These are phyloP conservation scores for Tenthredo distinguenda DNA, from an alignment of 2,888 invertebrate genomes.

Conservation along the genomic window DNA sequence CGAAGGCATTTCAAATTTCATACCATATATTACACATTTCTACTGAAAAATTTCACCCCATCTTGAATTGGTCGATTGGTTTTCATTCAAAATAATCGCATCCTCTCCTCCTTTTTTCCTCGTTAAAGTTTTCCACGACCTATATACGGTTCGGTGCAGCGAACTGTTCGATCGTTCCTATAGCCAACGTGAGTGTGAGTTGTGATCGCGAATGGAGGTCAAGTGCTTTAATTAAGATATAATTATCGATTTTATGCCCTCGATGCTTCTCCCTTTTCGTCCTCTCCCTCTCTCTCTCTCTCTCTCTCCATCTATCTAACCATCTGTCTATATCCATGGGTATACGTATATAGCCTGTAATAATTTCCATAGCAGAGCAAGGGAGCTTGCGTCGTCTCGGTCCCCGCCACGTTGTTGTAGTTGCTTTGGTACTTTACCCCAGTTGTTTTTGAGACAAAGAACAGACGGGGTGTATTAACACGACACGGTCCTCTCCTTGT, in stretches of 20 bases:
- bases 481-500: not conserved
- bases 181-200: not conserved
- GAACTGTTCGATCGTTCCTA: not conserved
- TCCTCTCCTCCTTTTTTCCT: not conserved
- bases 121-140: not conserved
- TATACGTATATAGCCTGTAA: not conserved
- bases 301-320: not conserved
- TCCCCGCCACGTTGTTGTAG: conserved; percentile 21
- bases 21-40: not conserved
- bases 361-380: conserved; percentile 19
- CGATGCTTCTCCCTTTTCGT: not conserved
- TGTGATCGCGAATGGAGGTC: conserved; percentile 64
- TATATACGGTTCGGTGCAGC: not conserved
- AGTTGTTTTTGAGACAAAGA: conserved; percentile 38
- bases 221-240: conserved; percentile 70
- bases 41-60: not conserved
- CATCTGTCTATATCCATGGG: conserved; percentile 36
- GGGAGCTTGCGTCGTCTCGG: conserved; percentile 43
- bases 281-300: not conserved
- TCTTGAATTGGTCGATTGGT: not conserved
- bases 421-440: conserved; percentile 18
- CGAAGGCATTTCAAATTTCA: not conserved
- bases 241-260: conserved; percentile 68
- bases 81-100: not conserved
- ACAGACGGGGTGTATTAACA: conserved; percentile 35